Percentiles rank a stretch among this genome's conserved stretches.
Conservation (phyloP, 2,797 vertebrate species). For the Brachyalestes nurse region DNA sequence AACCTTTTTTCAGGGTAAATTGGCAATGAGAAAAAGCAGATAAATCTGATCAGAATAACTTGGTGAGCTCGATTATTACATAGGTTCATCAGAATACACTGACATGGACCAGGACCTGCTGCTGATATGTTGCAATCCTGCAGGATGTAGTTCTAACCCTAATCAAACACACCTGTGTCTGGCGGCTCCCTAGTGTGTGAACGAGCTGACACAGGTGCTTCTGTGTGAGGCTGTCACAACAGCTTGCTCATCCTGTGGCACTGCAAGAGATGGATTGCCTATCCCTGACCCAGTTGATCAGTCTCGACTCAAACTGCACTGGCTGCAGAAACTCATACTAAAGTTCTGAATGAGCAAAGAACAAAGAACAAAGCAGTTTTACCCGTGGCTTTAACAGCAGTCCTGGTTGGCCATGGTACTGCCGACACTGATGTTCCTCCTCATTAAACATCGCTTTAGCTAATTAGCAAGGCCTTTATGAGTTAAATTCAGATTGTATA, state of each 20-base stretch:
- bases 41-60: not conserved
- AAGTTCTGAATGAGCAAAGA: conserved; percentile 7
- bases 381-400: no score
- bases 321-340: not conserved
- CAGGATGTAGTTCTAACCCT: not conserved
- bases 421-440: no score
- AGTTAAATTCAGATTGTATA: no score
- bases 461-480: no score
- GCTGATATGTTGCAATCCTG: not conserved
- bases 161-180: not conserved
- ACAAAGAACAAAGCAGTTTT: not conserved
- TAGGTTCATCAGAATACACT: not conserved
- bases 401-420: no score
- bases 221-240: not conserved
- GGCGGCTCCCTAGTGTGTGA: not conserved
- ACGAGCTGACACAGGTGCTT: not conserved
- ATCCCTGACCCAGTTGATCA: conserved; percentile 17
- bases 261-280: not conserved
- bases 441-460: no score
- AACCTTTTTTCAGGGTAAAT: not conserved
- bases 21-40: not conserved
- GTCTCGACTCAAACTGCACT: conserved; percentile 18
- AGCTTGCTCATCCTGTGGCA: not conserved
- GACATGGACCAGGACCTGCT: not conserved
- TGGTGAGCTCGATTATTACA: not conserved